A percentile compares a stretch with the other conserved stretches of the same genome.
These are phyloP conservation scores for human DNA, from an alignment of 2,113 vertebrate species.

Conservation along the genomic window DNA sequence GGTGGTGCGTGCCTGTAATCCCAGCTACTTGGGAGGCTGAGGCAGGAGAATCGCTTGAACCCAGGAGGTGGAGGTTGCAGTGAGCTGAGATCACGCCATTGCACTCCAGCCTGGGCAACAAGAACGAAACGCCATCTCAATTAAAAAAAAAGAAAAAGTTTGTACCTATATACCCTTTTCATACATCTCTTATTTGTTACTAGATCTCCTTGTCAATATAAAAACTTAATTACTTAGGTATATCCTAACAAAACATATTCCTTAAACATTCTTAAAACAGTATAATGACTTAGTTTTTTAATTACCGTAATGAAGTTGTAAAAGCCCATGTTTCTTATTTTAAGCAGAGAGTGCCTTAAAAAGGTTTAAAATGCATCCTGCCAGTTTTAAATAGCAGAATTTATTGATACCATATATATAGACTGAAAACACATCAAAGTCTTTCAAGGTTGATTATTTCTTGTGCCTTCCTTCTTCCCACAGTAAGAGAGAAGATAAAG, in stretches of 20 bases:
- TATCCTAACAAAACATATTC: not conserved
- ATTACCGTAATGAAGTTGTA: not conserved
- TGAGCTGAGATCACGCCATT: no score
- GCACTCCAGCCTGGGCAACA: no score
- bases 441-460: slow-evolving; percentile 60
- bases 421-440: slow-evolving; percentile 36
- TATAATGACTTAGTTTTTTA: not conserved
- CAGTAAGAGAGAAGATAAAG: slow-evolving; percentile 38
- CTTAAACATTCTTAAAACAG: slow-evolving; percentile 14
- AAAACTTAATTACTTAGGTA: not conserved
- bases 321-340: not conserved
- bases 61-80: no score
- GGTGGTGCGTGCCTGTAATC: no score
- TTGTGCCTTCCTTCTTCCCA: slow-evolving; percentile 14
- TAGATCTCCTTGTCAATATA: not conserved
- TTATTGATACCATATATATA: not conserved
- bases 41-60: no score
- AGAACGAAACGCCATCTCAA: no score
- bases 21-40: no score
- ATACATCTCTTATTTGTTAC: not conserved
- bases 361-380: not conserved
- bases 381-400: not conserved
- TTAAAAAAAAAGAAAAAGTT: no score
- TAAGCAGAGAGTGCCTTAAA: not conserved
- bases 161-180: not conserved